These are phyloP conservation scores for Quadriops clusia DNA, from an alignment of 2,888 invertebrate species.

Conservation along the genomic window DNA sequence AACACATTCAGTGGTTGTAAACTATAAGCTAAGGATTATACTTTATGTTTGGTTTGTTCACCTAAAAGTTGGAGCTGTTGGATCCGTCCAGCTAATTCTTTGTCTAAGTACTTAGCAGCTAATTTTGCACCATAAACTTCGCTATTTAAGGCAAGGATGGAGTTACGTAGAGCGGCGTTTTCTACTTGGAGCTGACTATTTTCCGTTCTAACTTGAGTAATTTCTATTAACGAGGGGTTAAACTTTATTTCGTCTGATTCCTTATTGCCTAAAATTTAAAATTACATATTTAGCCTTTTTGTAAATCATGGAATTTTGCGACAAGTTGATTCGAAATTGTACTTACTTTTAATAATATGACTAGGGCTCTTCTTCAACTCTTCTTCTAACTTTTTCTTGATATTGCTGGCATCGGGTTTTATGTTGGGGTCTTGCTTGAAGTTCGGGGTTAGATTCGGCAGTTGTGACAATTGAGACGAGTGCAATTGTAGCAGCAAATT, in stretches of 20 bases:
- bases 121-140: constrained; percentile 76
- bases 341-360: constrained; percentile 24
- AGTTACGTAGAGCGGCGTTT: constrained; percentile 57
- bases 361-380: constrained; percentile 36
- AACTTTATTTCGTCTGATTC: constrained; percentile 32
- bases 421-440: constrained; percentile 31
- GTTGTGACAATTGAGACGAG: constrained; percentile 44
- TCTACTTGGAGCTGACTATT: constrained; percentile 51
- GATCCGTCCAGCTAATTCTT: constrained; percentile 70
- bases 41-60: too few species aligned
- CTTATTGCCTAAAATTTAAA: constrained; percentile 22
- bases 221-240: constrained; percentile 31
- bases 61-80: constrained; percentile 76
- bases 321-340: not conserved
- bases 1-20: too few species aligned
- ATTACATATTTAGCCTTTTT: not conserved
- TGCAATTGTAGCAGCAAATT: constrained; percentile 50
- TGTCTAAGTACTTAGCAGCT: constrained; percentile 78
- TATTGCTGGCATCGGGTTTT: constrained; percentile 34
- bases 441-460: constrained; percentile 33
- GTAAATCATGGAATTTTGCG: too few species aligned
- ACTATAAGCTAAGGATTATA: too few species aligned
- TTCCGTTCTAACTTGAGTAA: constrained; percentile 41
- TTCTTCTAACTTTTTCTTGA: constrained; percentile 36
- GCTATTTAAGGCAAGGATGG: constrained; percentile 61